These are phyloP conservation scores for Crossoptilon crossoptilon DNA, from an alignment of 2,797 vertebrate genomes.

Conservation along the genomic window DNA sequence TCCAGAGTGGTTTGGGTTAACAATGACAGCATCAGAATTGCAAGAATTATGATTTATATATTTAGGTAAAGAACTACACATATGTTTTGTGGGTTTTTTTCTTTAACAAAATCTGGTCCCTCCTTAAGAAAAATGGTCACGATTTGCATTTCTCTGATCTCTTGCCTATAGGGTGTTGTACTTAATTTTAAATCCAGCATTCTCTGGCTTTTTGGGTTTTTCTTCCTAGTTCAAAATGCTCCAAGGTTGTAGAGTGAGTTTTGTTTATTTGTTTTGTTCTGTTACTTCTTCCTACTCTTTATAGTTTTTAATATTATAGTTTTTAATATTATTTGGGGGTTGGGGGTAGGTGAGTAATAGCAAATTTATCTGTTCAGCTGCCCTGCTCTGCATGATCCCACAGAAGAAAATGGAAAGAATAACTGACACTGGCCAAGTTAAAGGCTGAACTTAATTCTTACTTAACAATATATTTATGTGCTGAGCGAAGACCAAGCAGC, in stretches of 20 bases:
- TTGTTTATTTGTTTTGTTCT: not conserved
- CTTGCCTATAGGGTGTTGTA: conserved; percentile 31
- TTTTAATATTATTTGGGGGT: conserved; percentile 49
- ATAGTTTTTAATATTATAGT: conserved; percentile 39
- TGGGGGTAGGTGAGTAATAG: not conserved
- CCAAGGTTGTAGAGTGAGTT: not conserved
- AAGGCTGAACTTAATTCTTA: conserved; percentile 61
- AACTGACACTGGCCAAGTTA: conserved; percentile 60
- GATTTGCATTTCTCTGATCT: conserved; percentile 38
- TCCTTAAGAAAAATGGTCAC: not conserved
- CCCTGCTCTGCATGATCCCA: conserved; percentile 8
- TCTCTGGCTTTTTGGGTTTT: conserved; percentile 5
- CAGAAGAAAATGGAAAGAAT: conserved; percentile 54
- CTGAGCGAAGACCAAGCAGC: conserved; percentile 40
- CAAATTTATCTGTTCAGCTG: conserved; percentile 25
- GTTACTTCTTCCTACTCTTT: not conserved
- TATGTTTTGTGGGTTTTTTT: not conserved
- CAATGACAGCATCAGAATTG: not conserved
- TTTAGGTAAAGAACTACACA: not conserved
- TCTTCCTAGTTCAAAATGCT: conserved; percentile 57
- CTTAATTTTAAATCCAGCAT: conserved; percentile 51
- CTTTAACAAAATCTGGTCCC: not conserved
- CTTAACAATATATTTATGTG: conserved; percentile 58
- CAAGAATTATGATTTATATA: conserved; percentile 4
- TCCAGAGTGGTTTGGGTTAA: not conserved